These are phyloP conservation scores for Apamea crenata DNA, from an alignment of 2,888 invertebrate genomes.

Conservation along the genomic window DNA sequence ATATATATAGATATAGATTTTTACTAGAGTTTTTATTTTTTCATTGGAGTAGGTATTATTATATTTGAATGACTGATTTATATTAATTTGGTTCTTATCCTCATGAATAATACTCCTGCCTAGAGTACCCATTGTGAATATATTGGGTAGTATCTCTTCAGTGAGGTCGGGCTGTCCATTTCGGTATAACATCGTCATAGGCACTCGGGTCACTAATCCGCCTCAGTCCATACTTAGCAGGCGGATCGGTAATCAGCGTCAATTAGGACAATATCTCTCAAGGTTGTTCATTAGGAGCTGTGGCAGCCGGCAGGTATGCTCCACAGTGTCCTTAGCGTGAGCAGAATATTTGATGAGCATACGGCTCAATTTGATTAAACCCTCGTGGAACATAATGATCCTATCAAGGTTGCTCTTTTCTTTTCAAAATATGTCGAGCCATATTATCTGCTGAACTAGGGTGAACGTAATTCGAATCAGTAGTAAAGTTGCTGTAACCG, in stretches of 20 bases:
- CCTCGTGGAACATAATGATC: not conserved
- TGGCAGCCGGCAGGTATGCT: slow-evolving; percentile 1
- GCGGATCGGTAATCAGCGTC: slow-evolving; percentile 14
- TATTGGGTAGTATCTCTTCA: not conserved
- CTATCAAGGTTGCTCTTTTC: too few relatives aligned
- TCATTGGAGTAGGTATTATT: not conserved
- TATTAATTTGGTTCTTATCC: not conserved
- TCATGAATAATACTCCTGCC: not conserved
- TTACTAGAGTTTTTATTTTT: not conserved
- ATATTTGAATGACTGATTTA: not conserved
- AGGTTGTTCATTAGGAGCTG: slow-evolving; percentile 24
- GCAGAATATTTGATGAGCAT: slow-evolving; percentile 9
- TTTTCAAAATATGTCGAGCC: not conserved
- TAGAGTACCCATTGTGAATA: not conserved
- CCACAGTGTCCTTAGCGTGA: not conserved
- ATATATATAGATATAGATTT: too few relatives aligned
- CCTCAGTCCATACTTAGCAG: slow-evolving; percentile 12
- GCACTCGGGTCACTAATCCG: slow-evolving; percentile 9
- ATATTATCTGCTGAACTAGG: not conserved
- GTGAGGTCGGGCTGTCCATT: not conserved
- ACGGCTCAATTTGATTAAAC: not conserved
- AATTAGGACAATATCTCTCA: slow-evolving; percentile 34
- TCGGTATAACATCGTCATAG: not conserved
- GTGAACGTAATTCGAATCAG: not conserved
- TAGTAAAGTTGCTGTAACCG: not conserved